Evolutionary conservation across 1,140 invertebrate species (phyloP).

Genomic region (Archegozetes longisetosus): DNA sequence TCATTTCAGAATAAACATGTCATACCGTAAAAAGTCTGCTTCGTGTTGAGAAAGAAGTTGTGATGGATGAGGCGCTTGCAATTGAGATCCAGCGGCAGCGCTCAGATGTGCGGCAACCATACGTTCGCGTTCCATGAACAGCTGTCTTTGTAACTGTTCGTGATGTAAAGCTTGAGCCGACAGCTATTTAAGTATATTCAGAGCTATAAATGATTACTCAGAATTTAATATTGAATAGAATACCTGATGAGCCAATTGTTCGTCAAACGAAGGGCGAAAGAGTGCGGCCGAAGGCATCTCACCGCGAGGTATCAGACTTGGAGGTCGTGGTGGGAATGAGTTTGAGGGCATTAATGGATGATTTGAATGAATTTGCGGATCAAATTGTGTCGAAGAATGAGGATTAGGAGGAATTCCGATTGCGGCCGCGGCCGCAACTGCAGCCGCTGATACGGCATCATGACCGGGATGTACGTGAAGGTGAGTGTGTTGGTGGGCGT

Average conservation of each 20-base stretch:
- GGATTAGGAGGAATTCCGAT: conserved; percentile 39
- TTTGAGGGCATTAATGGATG: conserved; percentile 22
- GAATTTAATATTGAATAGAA: neutral
- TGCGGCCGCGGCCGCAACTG: conserved; percentile 42
- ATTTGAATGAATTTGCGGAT: conserved; percentile 34
- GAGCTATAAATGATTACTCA: neutral
- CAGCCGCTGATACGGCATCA: conserved; percentile 36
- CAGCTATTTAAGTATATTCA: conserved; percentile 22
- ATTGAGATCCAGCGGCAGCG: conserved; percentile 22
- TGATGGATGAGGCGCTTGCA: neutral
- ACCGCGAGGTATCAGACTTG: conserved; percentile 12
- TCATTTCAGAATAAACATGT: neutral
- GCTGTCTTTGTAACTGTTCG: conserved; percentile 65
- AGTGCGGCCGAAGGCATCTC: conserved; percentile 39
- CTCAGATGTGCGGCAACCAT: conserved; percentile 33
- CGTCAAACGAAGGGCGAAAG: conserved; percentile 53
- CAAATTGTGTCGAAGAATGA: conserved; percentile 32
- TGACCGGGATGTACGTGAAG: conserved; percentile 67
- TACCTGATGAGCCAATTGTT: conserved; percentile 40
- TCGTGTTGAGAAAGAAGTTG: neutral
- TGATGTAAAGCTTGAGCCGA: conserved; percentile 47
- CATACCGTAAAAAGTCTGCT: neutral
- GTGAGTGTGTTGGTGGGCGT: conserved; percentile 53
- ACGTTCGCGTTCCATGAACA: conserved; percentile 55
- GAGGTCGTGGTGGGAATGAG: conserved; percentile 18